Conservation (phyloP, 1,140 invertebrate species). For the Pollicipes pollicipes region DNA sequence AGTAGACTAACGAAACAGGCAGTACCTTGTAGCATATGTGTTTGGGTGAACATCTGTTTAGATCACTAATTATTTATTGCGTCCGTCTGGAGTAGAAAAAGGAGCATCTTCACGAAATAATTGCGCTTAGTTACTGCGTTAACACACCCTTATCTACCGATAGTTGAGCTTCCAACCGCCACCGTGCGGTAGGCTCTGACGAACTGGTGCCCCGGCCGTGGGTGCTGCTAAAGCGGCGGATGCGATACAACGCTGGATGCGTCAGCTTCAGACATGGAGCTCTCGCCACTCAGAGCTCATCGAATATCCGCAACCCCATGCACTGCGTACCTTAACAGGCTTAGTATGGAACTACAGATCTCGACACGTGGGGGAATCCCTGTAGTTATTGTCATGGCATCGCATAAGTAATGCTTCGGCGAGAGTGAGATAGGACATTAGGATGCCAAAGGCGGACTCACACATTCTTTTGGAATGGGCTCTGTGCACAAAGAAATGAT, state of each 20-base stretch:
- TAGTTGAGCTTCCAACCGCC: too few species aligned
- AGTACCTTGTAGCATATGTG: neutral
- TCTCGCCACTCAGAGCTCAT: slow-evolving; percentile 27
- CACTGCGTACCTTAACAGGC: slow-evolving; percentile 9
- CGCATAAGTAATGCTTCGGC: too few species aligned
- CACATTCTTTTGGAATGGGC: slow-evolving; percentile 23
- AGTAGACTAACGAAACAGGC: neutral
- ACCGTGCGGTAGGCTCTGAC: too few species aligned
- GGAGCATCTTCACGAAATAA: neutral
- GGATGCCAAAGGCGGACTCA: neutral
- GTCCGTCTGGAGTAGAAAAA: neutral
- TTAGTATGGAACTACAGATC: slow-evolving; percentile 17
- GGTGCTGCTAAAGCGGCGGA: too few species aligned
- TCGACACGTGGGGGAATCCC: too few species aligned
- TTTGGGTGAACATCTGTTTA: neutral
- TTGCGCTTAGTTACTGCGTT: too few species aligned
- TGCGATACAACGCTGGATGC: too few species aligned
- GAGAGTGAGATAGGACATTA: too few species aligned
- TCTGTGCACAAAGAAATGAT: slow-evolving; percentile 28
- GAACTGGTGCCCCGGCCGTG: too few species aligned
- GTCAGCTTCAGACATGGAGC: slow-evolving; percentile 18
- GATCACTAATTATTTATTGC: slow-evolving; percentile 22
- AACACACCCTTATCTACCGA: too few species aligned
- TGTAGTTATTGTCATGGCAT: too few species aligned
- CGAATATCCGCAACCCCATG: neutral